Percentiles rank a stretch among this genome's conserved stretches.
Conservation (phyloP, 1,140 invertebrate genomes). For the Papilio polytes region DNA sequence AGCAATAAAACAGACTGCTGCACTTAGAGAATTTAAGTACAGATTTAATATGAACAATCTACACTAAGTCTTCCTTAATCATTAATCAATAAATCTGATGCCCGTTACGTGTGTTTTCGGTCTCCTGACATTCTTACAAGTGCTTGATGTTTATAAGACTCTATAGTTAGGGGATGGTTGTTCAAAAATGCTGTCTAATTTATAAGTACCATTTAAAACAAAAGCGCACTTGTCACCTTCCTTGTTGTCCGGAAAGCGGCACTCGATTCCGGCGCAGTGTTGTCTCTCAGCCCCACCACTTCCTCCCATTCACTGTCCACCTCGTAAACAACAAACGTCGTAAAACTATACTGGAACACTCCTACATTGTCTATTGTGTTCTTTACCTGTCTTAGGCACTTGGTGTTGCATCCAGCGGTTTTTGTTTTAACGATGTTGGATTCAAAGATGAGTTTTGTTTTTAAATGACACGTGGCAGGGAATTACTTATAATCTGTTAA, state of each 20-base stretch:
- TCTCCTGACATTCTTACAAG: too few relatives aligned
- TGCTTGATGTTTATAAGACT: too few relatives aligned
- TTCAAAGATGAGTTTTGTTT: background rate
- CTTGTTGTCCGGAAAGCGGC: constrained; percentile 30
- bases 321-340: constrained; percentile 20
- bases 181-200: background rate
- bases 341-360: constrained; percentile 1
- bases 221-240: constrained; percentile 32
- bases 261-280: constrained; percentile 32
- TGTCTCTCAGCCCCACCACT: background rate
- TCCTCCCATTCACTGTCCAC: constrained; percentile 22
- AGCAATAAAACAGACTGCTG: too few relatives aligned
- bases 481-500: too few relatives aligned
- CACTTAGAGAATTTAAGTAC: too few relatives aligned
- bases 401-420: background rate
- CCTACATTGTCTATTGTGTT: background rate
- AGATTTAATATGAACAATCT: too few relatives aligned
- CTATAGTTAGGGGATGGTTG: too few relatives aligned
- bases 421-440: background rate
- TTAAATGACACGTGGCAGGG: background rate
- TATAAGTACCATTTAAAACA: constrained; percentile 32
- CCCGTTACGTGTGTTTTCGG: too few relatives aligned
- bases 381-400: constrained; percentile 1
- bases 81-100: too few relatives aligned
- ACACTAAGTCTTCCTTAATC: too few relatives aligned